phyloP scores from a whole-genome alignment of 1,140 invertebrate genomes.

The Papilio glaucus region DNA sequence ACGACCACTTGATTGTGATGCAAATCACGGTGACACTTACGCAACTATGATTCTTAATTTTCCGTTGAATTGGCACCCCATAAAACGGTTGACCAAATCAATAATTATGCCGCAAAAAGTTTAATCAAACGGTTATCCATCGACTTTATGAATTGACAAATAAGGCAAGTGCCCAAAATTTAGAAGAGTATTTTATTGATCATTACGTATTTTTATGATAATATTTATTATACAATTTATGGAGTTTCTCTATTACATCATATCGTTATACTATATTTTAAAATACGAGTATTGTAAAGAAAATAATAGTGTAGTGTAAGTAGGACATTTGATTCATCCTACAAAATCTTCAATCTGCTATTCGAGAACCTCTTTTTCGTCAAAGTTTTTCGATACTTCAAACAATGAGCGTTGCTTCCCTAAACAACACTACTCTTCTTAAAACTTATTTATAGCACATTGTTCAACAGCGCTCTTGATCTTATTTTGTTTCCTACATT shows the following conservation, averaged over 20 bases:
- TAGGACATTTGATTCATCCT: too few species aligned
- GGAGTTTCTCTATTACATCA: not conserved
- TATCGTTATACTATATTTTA: not conserved
- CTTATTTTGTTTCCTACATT: not conserved
- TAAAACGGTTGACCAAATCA: not conserved
- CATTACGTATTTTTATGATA: not conserved
- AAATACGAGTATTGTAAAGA: not conserved
- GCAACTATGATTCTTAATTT: conserved; percentile 46
- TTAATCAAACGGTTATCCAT: not conserved
- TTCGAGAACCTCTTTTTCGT: too few species aligned
- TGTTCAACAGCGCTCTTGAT: too few species aligned
- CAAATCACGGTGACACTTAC: conserved; percentile 70
- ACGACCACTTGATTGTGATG: conserved; percentile 63
- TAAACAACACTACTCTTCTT: too few species aligned
- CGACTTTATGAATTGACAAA: not conserved
- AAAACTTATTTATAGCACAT: too few species aligned
- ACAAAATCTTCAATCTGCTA: too few species aligned
- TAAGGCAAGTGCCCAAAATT: not conserved
- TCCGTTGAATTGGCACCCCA: not conserved
- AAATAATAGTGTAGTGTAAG: too few species aligned
- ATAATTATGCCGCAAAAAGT: conserved; percentile 1
- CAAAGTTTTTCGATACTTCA: too few species aligned
- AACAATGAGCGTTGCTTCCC: too few species aligned
- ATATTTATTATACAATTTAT: not conserved
- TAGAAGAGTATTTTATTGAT: not conserved